Base-by-base conservation (phyloP, 92 coral and sea anemone species). In the Heliopora coerulea region DNA sequence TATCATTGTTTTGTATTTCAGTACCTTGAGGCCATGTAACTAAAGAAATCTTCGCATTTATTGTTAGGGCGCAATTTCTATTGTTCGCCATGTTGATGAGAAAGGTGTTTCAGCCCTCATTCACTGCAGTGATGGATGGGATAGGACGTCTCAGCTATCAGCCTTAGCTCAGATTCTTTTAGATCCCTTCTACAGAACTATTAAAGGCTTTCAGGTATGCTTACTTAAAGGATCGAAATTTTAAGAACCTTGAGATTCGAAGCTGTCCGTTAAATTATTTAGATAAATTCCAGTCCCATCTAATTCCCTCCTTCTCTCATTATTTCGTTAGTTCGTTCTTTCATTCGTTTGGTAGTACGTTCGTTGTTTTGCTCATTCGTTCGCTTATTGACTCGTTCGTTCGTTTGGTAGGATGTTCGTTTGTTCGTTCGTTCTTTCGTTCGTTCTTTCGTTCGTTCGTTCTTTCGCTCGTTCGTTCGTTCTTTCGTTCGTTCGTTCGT, bases 51-150 rank as follows among this genome's bases (percentile, higher is more conserved):
- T 20, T 28, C 26, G 5, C 29, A 15, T 31, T 30, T 48, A 7
- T 17, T 49, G 6, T 3, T 54, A 93, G 98, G 98, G 98, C 8
- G 95, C 96, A 3, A 87, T 89, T 12, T 90, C 96, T 11, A 90
- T 93, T 46, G 98, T 90, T 0, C 84, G 98, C 62, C 87, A 89
- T 73, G 88, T 90, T 57, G 96, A 93, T 19, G 81, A 74, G 72
- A 93, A 93, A 70, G 98, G 95, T 19, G 95, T 86, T 73, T 89
- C 98, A 39, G 89, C 98, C 18, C 82, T 93, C 24, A 96, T 93
- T 37, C 98, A 93, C 84, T 93, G 98, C 70, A 93, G 98, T 68
- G 98, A 93, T 61, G 98, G 98, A 1, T 93, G 98, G 98, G 98
- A 93, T 74, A 91, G 98, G 23, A 93, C 98, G 28, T 86, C 98